Evolutionary conservation across 2,888 invertebrate species (phyloP).

Genomic region (Hyposoter dolosus): DNA sequence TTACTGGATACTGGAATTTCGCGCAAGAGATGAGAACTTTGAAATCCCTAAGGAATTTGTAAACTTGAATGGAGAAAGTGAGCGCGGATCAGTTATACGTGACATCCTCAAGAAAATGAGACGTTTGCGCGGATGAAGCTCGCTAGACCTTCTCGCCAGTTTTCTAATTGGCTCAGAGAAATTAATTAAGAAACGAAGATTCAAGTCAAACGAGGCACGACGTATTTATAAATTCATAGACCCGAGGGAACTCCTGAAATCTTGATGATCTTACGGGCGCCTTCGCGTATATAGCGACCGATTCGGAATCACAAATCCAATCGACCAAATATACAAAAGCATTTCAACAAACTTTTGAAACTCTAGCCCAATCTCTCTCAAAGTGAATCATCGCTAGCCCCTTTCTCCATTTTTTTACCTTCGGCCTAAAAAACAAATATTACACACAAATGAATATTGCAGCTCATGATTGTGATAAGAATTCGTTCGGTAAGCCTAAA

Average conservation of each 20-base stretch:
- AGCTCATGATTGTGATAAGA: constrained; percentile 35
- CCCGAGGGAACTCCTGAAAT: background rate
- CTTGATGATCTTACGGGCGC: background rate
- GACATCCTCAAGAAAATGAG: constrained; percentile 47
- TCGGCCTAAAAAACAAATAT: constrained; percentile 75
- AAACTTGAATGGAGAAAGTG: constrained; percentile 64
- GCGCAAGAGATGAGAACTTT: constrained; percentile 75
- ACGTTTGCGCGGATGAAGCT: constrained; percentile 27
- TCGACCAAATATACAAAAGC: background rate
- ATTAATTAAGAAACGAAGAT: constrained; percentile 80
- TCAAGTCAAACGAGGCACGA: background rate
- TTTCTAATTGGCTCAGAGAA: constrained; percentile 80
- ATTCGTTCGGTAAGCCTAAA: constrained; percentile 71
- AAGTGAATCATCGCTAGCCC: constrained; percentile 22
- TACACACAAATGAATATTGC: no score
- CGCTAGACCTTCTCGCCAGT: constrained; percentile 43
- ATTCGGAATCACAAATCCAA: background rate
- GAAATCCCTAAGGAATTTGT: constrained; percentile 74
- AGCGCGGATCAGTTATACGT: constrained; percentile 8
- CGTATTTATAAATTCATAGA: background rate
- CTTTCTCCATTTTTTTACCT: constrained; percentile 13
- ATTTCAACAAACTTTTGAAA: background rate
- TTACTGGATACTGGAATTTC: constrained; percentile 36
- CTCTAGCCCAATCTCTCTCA: constrained; percentile 59
- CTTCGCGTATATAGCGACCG: background rate